Base-by-base conservation (phyloP, 2,113 vertebrate genomes). In the Miniopterus natalensis region DNA sequence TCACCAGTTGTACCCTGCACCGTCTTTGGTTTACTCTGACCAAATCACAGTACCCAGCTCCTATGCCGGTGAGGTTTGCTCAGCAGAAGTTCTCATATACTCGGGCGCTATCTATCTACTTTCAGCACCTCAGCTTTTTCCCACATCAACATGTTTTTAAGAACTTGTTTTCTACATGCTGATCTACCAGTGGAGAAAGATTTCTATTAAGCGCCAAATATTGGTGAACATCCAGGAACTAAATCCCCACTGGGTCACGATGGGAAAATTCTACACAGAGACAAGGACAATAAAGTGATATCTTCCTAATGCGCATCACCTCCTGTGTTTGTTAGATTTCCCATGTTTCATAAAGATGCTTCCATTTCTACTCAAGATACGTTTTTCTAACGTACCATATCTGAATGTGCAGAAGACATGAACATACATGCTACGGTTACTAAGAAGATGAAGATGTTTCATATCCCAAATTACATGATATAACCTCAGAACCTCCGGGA, bases 201-300 rank as follows among this genome's bases (percentile, higher is more conserved):
- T 68, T 87, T 93, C 55, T 74, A 42, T 84, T 74, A 77, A 88
- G 65, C 95, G n/a, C 68, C 83, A 73, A 79, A n/a, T 49, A 53
- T 79, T 53, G 55, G 36, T 55, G n/a, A 85, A 51, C 31, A 73
- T 73, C 47, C 49, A 71, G 66, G 45, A 92, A 83, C 27, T 90
- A 45, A 92, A 89, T 93, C 49, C 27, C 61, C 65, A n/a, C 49
- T 77, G 80, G 47, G 65, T 79, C 49, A 23, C 65, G 40, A 68
- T 92, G n/a, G 79, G 51, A 80, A 66, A 42, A 79, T 84, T 85
- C 86, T 88, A 20, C 73, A 59, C 36, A 66, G 45, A 88, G 45
- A 27, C 42, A 92, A 85, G 85, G 53, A 75, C 73, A 97, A 96
- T 97, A 97, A 97, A 97, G 73, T 78, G 74, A 42, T 88, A 74